A percentile compares a stretch with the other conserved stretches of the same genome.
These are phyloP conservation scores for Cerastis leucographa DNA, from an alignment of 2,888 invertebrate species.

Conservation along the genomic window DNA sequence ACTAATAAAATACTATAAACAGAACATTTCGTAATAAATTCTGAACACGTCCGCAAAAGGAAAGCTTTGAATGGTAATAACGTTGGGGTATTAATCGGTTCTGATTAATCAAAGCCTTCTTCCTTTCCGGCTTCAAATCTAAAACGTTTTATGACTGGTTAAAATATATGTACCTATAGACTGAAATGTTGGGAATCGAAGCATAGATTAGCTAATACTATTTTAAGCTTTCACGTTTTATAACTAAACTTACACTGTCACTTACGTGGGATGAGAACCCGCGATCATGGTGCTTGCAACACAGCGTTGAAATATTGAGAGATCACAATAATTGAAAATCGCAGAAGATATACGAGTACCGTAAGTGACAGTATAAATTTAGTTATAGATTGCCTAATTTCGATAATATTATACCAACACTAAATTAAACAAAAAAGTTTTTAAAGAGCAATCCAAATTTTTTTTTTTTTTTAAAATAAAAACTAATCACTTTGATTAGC, in stretches of 20 bases:
- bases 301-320: too few species aligned
- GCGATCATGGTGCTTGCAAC: too few species aligned
- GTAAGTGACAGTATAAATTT: too few species aligned
- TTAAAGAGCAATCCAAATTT: neutral
- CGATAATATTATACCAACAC: neutral
- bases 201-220: neutral
- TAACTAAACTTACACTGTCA: too few species aligned
- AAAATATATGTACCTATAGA: neutral
- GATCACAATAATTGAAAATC: too few species aligned
- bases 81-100: conserved; percentile 41
- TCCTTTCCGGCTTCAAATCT: conserved; percentile 11
- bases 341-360: too few species aligned
- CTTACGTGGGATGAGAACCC: too few species aligned
- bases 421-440: neutral
- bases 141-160: conserved; percentile 8
- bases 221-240: too few species aligned
- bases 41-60: conserved; percentile 32
- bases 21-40: conserved; percentile 56
- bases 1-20: conserved; percentile 52
- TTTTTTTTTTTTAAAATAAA: too few species aligned
- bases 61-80: conserved; percentile 49
- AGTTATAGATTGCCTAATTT: neutral
- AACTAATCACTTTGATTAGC: too few species aligned
- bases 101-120: conserved; percentile 38
- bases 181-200: neutral